Evolutionary conservation across 2,113 vertebrate genomes (phyloP).

Genomic region (Upupa epops): DNA sequence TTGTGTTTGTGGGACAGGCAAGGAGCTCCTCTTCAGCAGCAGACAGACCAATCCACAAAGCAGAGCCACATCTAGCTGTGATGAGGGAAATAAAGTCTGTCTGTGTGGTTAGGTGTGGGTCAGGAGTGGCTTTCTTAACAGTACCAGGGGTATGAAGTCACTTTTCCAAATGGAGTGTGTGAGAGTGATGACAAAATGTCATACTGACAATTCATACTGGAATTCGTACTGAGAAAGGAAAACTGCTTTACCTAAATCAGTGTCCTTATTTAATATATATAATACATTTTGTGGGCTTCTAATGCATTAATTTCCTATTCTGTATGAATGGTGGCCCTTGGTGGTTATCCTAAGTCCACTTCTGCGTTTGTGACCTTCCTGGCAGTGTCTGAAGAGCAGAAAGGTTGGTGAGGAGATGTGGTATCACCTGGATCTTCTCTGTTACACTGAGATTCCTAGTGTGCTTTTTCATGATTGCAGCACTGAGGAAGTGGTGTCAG

Average conservation of each 20-base stretch:
- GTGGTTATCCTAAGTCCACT: not conserved
- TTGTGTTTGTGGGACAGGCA: conserved; percentile 39
- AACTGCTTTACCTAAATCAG: conserved; percentile 35
- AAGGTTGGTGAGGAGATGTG: not conserved
- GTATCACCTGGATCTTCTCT: not conserved
- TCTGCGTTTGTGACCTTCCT: not conserved
- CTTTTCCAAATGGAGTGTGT: not conserved
- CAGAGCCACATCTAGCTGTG: not conserved
- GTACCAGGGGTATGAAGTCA: not conserved
- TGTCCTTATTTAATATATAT: not conserved
- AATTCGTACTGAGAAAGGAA: not conserved
- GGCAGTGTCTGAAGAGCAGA: not conserved
- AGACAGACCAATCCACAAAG: not conserved
- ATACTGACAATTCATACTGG: no score
- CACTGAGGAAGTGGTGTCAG: not conserved
- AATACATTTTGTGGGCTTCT: conserved; percentile 24
- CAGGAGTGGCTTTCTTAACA: not conserved
- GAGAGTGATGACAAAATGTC: not conserved
- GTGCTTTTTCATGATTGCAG: not conserved
- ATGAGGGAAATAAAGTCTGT: not conserved
- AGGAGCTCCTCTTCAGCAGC: not conserved
- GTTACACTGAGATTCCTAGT: not conserved
- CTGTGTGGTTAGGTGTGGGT: not conserved
- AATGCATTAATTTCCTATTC: conserved; percentile 45
- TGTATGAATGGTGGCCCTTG: not conserved